Evolutionary conservation across 1,140 invertebrate genomes (phyloP), one percentile per base, ranked within the genome.

Genomic region (Ooceraea biroi): DNA sequence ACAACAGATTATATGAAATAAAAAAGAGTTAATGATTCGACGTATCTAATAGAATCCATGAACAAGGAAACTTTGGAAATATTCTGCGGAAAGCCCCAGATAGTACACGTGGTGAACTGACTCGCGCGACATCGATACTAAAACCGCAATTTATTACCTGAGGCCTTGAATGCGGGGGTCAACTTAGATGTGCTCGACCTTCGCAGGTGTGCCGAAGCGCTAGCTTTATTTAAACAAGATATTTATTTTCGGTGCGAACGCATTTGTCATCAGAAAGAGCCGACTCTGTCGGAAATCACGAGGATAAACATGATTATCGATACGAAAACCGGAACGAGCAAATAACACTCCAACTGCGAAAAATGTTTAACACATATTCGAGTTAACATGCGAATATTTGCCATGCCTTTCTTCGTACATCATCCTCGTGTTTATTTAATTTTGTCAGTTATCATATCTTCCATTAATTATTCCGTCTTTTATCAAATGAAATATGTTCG

Each of bases 361-460:
- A 22, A 14, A 0, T 50, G 65, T 76, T 36, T 76, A 30, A 8
- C 5, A 63, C 19, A 50, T 10, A 50, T 50, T 36, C 4, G 27
- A 30, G 5, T 65, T 50, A 61, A 11, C 25, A 19, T 22, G 25
- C 10, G 12, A 76, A 76, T 76, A 12, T 22, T 74, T 58, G 12
- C 58, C 52, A 11, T 74, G 19, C 4, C 30, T 76, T 48, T 41
- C 11, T 52, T 30, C 3, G 3, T n/a, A 14, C 3, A 7, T 76
- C 41, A 76, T 65, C 12, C 0, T 48, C 17, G 3, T n/a, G 10
- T 22, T 27, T 63, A 63, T 74, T 61, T 27, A 74, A 74, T 63
- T 76, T 48, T 12, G 25, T 63, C 41, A 22, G 36, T 74, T 48
- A 48, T 74, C 36, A 10, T 27, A 44, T n/a, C 11, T 61, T 58